phyloP scores from a whole-genome alignment of 2,113 vertebrate species.

The Heloderma charlesbogerti region DNA sequence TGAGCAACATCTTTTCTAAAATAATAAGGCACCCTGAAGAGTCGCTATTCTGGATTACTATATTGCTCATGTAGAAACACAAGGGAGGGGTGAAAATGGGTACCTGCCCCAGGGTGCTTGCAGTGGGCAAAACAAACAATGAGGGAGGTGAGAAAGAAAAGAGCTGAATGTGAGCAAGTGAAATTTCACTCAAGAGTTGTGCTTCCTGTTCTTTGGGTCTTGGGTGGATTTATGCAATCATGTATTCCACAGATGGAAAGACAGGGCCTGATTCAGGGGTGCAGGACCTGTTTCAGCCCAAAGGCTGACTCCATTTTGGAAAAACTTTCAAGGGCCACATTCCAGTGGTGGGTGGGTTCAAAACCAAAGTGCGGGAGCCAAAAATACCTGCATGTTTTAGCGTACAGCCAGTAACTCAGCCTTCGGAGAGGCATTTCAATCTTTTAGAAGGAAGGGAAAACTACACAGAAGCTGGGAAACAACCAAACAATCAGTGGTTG shows the following conservation, averaged over 20 bases:
- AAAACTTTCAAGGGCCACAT: no score
- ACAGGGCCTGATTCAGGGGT: background rate
- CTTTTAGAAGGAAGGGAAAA: no score
- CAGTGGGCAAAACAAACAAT: background rate
- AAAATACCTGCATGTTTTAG: no score
- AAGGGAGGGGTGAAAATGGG: background rate
- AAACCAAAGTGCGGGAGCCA: no score
- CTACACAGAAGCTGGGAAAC: no score
- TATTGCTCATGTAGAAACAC: background rate
- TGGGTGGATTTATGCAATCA: background rate
- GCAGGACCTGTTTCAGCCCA: no score
- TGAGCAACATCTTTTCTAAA: background rate
- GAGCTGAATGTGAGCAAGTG: background rate
- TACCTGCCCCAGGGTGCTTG: background rate
- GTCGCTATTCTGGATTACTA: background rate
- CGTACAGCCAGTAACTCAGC: no score
- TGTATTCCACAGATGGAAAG: background rate
- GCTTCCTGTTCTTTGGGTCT: background rate
- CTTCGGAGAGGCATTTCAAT: no score
- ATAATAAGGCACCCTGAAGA: background rate
- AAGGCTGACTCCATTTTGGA: no score
- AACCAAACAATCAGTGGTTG: no score
- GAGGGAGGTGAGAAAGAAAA: no score
- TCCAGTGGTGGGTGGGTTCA: no score
- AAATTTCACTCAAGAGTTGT: background rate